Percentiles rank a stretch among this genome's conserved stretches.
phyloP scores from a whole-genome alignment of 2,797 vertebrate species.

The Hephaestus fuliginosus region DNA sequence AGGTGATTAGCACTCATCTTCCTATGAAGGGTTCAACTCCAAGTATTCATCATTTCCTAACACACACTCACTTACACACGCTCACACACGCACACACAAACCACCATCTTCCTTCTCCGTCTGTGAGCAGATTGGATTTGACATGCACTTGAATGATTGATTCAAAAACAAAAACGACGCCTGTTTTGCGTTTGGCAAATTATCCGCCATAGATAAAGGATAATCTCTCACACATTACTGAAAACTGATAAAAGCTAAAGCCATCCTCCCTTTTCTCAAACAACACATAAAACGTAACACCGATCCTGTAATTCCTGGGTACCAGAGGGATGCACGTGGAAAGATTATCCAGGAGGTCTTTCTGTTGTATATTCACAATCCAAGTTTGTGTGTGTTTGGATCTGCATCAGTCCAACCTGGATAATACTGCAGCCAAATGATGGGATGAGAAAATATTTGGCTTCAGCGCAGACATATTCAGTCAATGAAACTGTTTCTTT shows the following conservation, averaged over 20 bases:
- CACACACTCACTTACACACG: background rate
- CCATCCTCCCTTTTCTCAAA: background rate
- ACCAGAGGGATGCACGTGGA: background rate
- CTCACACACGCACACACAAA: background rate
- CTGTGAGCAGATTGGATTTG: constrained; percentile 11
- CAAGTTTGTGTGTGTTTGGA: constrained; percentile 31
- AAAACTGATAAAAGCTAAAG: background rate
- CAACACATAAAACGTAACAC: background rate
- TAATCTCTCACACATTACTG: background rate
- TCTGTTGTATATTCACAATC: constrained; percentile 16
- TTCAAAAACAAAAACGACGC: background rate
- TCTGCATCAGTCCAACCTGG: constrained; percentile 4
- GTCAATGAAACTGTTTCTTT: background rate
- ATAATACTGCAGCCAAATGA: constrained; percentile 11
- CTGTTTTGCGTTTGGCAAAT: background rate
- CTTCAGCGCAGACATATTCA: constrained; percentile 2
- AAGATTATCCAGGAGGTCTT: constrained; percentile 9
- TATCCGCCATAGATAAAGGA: background rate
- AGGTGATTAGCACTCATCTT: constrained; percentile 28
- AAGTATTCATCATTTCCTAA: constrained; percentile 26
- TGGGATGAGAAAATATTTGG: constrained; percentile 18
- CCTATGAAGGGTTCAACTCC: constrained; percentile 23
- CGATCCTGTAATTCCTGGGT: background rate
- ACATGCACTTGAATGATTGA: background rate
- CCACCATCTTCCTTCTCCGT: background rate